Evolutionary conservation across 1,140 invertebrate genomes (phyloP), one percentile per base, ranked within the genome.

Genomic region (Magallana gigas): DNA sequence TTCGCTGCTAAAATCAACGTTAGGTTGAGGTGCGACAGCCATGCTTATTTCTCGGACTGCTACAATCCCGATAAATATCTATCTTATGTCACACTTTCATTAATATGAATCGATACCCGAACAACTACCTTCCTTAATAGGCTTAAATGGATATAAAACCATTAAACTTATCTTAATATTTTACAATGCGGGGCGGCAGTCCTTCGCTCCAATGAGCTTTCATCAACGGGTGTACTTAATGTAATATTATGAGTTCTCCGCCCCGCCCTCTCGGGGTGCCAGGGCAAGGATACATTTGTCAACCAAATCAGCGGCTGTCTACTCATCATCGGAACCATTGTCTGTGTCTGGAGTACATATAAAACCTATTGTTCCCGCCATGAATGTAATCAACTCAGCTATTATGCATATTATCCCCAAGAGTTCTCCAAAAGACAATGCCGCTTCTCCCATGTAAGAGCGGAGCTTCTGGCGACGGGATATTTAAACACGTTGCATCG

Each of bases 1-100:
- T 7, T 84, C 57, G 14, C 86, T 84, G 23, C 57, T 76, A 16
- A 71, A 84, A 36, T 81, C 86, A 8, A 6, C 14, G 64, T 56
- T 64, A 16, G 81, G 64, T 36, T 83, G 81, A 2, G 86, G 86
- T 48, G 82, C 60, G 36, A 84, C 62, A 56, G 86, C 81, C 86
- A 87, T 87, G 58, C 83, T 58, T 14, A n/a, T 60, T n/a, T 1
- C 2, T 16, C 14, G 23, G 29, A 84, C 36, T 84, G 5, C 62
- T 8, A 80, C 29, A 58, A 23, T 81, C 8, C 23, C 56, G n/a
- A 56, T 18, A 81, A 81, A 58, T 58, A 68, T 12, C 57, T 58
- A 68, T 12, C 57, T 23, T 59, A 84, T 68, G 64, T 68, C 64
- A 23, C 18, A 76, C 68, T 76, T 23, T 76, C 68, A 76, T 76